Base-by-base conservation (phyloP, 2,888 invertebrate genomes). In the Leucophenga maculata region DNA sequence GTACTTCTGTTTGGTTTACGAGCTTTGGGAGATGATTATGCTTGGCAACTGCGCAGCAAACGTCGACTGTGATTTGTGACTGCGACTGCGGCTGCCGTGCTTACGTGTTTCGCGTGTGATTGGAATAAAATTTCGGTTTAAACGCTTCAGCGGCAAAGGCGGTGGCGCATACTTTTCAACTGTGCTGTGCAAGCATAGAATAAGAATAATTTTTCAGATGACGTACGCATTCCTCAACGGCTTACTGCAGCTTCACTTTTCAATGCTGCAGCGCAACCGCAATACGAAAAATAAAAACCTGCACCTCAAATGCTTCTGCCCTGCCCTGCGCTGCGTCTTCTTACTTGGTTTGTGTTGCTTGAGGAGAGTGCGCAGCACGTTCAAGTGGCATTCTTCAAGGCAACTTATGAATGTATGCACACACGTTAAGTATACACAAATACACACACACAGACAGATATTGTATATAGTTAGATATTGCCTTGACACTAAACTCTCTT, bases 401-500 rank as follows among this genome's bases (percentile, higher is more conserved):
- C 80, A 77, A 74, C 70, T 71, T 76, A 78, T 9, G 44, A 44
- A 13, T 9, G 16, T 6, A 20, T 26, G 1, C 50, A 4, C 50
- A 8, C 50, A n/a, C 16, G 39, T 39, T 39, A 39, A 39, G 39
- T 6, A 50, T 18, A n/a, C 16, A n/a, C 48, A 48, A 13, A 48
- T 18, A 50, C 16, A 6, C 4, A 50, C 13, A 50, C 8, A 50
- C 50, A 13, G 13, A 2, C 11, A 59, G 1, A 8, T 32, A 4
- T 59, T n/a, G 9, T 9, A 57, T 9, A n/a, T 22, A 39, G n/a
- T n/a, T 16, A 9, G 18, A n/a, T 50, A 72, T 77, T 62, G 84
- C 84, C 80, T 84, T 80, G 80, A 83, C 80, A 80, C 80, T 80
- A 80, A 80, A 80, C 79, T 77, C 74, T 39, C n/a, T n/a, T n/a